Percentiles rank a stretch among this genome's conserved stretches.
Conservation (phyloP, 1,140 invertebrate species). For the Brachionus plicatilis region DNA sequence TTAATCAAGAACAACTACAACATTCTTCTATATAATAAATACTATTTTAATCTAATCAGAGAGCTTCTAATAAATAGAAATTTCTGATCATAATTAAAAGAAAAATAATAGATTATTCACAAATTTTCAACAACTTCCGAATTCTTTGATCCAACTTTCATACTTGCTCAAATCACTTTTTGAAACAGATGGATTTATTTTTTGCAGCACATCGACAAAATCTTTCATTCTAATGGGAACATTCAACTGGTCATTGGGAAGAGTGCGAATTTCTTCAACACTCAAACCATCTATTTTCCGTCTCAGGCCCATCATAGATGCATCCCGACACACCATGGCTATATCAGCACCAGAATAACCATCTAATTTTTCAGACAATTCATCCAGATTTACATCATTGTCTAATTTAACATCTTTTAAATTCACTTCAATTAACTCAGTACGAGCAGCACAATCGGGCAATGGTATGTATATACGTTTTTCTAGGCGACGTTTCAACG, state of each 20-base stretch:
- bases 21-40: not conserved
- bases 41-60: not conserved
- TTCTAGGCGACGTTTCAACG: slow-evolving; percentile 85
- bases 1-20: not conserved
- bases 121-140: slow-evolving; percentile 7
- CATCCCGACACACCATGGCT: slow-evolving; percentile 95
- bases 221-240: slow-evolving; percentile 83
- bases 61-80: not conserved
- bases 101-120: not conserved
- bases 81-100: not conserved
- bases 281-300: slow-evolving; percentile 84
- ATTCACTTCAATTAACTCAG: slow-evolving; percentile 83
- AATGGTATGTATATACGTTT: slow-evolving; percentile 99
- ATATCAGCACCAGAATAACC: slow-evolving; percentile 99
- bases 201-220: slow-evolving; percentile 82
- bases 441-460: slow-evolving; percentile 84
- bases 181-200: slow-evolving; percentile 93
- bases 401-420: slow-evolving; percentile 69
- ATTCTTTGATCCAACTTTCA: slow-evolving; percentile 80
- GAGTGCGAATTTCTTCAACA: slow-evolving; percentile 83
- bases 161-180: slow-evolving; percentile 90
- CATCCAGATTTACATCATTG: slow-evolving; percentile 70
- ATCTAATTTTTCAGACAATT: slow-evolving; percentile 76
- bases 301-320: slow-evolving; percentile 98
- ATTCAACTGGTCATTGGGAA: slow-evolving; percentile 82